These are phyloP conservation scores for Lemur catta DNA, from an alignment of 2,797 vertebrate species.

Conservation along the genomic window DNA sequence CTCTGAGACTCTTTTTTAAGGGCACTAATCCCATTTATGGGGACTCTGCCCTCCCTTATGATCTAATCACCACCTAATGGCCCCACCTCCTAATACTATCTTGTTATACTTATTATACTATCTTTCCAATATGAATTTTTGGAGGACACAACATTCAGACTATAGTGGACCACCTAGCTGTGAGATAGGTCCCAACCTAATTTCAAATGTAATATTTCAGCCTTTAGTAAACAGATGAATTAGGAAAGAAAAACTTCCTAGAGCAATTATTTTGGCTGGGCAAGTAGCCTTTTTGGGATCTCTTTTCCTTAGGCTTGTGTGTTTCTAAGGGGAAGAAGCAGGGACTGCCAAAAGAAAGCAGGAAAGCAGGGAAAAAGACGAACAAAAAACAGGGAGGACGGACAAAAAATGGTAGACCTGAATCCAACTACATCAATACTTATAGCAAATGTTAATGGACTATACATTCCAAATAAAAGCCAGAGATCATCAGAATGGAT, in stretches of 20 bases:
- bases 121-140: background rate
- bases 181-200: background rate
- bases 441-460: slow-evolving; percentile 1
- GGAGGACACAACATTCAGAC: background rate
- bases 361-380: background rate
- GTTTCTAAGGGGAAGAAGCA: slow-evolving; percentile 11
- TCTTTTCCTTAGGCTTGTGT: background rate
- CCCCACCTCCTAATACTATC: background rate
- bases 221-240: background rate
- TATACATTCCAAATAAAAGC: slow-evolving; percentile 16
- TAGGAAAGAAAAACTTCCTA: background rate
- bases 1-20: background rate
- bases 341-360: background rate
- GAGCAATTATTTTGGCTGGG: background rate
- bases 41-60: too few relatives aligned
- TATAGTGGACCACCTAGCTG: background rate
- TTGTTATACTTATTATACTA: background rate
- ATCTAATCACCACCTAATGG: background rate
- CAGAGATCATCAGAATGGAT: background rate
- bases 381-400: background rate
- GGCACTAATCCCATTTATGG: background rate
- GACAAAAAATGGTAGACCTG: slow-evolving; percentile 1
- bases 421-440: slow-evolving; percentile 24
- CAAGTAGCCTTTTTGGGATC: background rate
- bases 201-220: background rate